phyloP scores from a whole-genome alignment of 1,140 invertebrate species.

The Pachyrhynchus sulphureomaculatus region DNA sequence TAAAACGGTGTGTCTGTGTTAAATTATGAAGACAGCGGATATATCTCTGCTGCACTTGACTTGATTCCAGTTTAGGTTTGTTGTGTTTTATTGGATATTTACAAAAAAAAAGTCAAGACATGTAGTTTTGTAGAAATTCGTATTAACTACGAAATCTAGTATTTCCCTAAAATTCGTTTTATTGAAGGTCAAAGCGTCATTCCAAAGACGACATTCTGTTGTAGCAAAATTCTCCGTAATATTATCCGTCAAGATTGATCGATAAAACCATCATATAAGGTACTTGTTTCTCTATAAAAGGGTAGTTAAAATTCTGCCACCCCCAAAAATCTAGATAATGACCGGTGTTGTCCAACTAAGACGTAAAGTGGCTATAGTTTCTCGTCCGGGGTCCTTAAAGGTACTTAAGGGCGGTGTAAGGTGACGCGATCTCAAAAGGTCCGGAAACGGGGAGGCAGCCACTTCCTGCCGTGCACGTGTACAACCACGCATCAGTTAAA shows the following conservation, averaged over 20 bases:
- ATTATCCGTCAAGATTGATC: slow-evolving; percentile 5
- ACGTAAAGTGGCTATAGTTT: slow-evolving; percentile 21
- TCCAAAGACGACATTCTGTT: not conserved
- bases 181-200: too few species aligned
- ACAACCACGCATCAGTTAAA: slow-evolving; percentile 18
- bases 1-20: too few species aligned
- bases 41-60: too few species aligned
- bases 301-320: slow-evolving; percentile 26
- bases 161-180: too few species aligned
- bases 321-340: slow-evolving; percentile 30
- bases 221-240: slow-evolving; percentile 1
- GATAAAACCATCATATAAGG: slow-evolving; percentile 7
- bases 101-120: too few species aligned
- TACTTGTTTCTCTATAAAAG: not conserved
- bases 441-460: slow-evolving; percentile 18
- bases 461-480: slow-evolving; percentile 29
- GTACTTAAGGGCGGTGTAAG: slow-evolving; percentile 11
- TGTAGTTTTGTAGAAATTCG: too few species aligned
- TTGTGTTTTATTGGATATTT: too few species aligned
- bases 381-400: not conserved
- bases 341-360: slow-evolving; percentile 28
- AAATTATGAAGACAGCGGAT: too few species aligned
- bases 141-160: too few species aligned
- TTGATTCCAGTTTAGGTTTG: too few species aligned
- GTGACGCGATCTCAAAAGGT: slow-evolving; percentile 11